These are phyloP conservation scores for Coelopa frigida DNA, from an alignment of 1,140 invertebrate genomes.

Conservation along the genomic window DNA sequence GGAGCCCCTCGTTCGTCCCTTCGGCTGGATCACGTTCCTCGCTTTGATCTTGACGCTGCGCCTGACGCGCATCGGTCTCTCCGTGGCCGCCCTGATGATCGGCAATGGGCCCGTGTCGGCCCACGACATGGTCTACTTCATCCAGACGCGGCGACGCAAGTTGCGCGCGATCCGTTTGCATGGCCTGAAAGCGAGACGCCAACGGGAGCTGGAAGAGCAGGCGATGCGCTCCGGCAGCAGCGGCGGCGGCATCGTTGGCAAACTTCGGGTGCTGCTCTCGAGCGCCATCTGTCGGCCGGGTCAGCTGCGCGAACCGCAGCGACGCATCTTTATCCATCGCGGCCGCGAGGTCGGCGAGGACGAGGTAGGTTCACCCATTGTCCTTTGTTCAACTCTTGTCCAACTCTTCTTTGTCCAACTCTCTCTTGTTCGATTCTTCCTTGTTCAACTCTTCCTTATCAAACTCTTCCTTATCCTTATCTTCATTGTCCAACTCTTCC, in stretches of 20 bases:
- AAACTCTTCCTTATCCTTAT: no score
- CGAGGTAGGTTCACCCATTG: constrained; percentile 12
- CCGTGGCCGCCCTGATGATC: constrained; percentile 29
- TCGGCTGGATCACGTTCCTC: constrained; percentile 35
- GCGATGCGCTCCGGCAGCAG: constrained; percentile 1
- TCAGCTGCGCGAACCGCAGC: constrained; percentile 16
- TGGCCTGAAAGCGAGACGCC: constrained; percentile 24
- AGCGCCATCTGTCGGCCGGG: constrained; percentile 32
- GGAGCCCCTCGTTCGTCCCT: constrained; percentile 30
- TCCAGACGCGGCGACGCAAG: constrained; percentile 36
- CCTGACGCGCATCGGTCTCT: constrained; percentile 32
- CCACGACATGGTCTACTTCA: constrained; percentile 31
- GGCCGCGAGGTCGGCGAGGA: background rate
- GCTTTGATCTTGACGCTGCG: constrained; percentile 32
- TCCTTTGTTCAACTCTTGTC: no score
- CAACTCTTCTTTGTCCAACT: no score
- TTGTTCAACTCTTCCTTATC: no score
- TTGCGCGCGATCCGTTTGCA: constrained; percentile 31
- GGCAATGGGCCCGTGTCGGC: constrained; percentile 32
- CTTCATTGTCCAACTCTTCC: no score
- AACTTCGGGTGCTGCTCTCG: constrained; percentile 24
- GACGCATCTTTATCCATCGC: constrained; percentile 12
- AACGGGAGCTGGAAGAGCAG: constrained; percentile 16
- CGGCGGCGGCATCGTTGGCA: constrained; percentile 11
- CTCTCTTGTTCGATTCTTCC: no score